A percentile compares a stretch with the other conserved stretches of the same genome.
These are phyloP conservation scores for Psilopogon haemacephalus DNA, from an alignment of 2,113 vertebrate genomes.

Conservation along the genomic window DNA sequence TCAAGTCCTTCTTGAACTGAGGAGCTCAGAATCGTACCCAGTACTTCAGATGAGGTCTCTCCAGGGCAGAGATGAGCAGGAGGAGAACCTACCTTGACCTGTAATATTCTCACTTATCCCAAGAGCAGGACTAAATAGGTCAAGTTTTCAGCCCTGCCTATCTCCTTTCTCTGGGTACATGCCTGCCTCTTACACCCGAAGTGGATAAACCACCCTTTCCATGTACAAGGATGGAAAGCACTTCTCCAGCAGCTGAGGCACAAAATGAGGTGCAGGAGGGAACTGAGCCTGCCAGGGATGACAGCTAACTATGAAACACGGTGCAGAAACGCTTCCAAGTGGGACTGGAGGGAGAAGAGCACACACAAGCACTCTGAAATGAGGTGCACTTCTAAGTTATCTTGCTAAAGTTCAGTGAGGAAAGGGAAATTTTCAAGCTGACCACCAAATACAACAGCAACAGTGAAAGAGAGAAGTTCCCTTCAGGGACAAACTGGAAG, in stretches of 20 bases:
- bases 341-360: neutral
- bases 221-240: neutral
- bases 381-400: neutral
- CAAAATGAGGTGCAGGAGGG: neutral
- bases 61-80: too few species aligned
- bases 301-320: accelerated
- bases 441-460: neutral
- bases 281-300: neutral
- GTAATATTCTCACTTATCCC: neutral
- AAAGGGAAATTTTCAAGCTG: neutral
- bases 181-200: neutral
- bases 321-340: neutral
- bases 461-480: neutral
- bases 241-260: neutral
- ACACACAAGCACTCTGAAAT: neutral
- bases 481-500: neutral
- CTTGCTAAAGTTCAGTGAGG: neutral
- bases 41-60: too few species aligned
- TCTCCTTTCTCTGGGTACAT: neutral
- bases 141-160: neutral
- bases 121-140: neutral
- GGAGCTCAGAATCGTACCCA: too few species aligned
- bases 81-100: too few species aligned
- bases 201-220: neutral
- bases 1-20: too few species aligned